Evolutionary conservation across 2,888 invertebrate species (phyloP).

Genomic region (Drosophila algonquin): DNA sequence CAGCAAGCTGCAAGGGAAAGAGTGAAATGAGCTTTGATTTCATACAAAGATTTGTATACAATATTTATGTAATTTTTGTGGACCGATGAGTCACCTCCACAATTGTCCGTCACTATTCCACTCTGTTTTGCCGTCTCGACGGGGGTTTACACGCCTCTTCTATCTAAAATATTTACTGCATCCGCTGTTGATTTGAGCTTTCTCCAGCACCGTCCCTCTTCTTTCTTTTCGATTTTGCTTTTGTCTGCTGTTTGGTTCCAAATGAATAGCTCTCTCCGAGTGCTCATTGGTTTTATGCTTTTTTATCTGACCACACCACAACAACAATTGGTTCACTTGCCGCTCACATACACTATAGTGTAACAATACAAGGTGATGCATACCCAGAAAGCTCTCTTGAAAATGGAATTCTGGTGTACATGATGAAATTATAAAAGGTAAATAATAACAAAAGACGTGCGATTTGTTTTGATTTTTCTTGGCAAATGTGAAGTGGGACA

Average conservation of each 20-base stretch:
- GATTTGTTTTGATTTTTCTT: too few relatives aligned
- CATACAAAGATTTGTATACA: slow-evolving; percentile 24
- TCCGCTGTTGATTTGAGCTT: slow-evolving; percentile 16
- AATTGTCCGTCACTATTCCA: slow-evolving; percentile 29
- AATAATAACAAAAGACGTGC: too few relatives aligned
- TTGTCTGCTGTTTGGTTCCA: slow-evolving; percentile 24
- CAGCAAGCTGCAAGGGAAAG: slow-evolving; percentile 45
- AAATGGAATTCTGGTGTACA: not conserved
- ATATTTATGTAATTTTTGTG: slow-evolving; percentile 65
- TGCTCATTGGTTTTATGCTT: slow-evolving; percentile 14
- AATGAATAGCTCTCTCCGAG: slow-evolving; percentile 27
- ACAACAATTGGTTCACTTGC: slow-evolving; percentile 20
- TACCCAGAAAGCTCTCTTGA: not conserved
- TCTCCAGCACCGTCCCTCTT: slow-evolving; percentile 17
- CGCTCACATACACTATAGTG: not conserved
- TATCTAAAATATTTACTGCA: slow-evolving; percentile 25
- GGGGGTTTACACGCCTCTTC: slow-evolving; percentile 16
- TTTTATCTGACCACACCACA: not conserved
- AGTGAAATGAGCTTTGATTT: slow-evolving; percentile 31
- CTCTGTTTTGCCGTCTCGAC: slow-evolving; percentile 62
- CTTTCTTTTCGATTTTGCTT: slow-evolving; percentile 9
- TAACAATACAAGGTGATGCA: too few relatives aligned
- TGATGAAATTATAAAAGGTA: too few relatives aligned
- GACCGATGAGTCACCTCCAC: slow-evolving; percentile 70
- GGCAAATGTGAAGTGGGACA: too few relatives aligned